Evolutionary conservation across 2,888 invertebrate genomes (phyloP).

Genomic region (Apocheima hispidaria): DNA sequence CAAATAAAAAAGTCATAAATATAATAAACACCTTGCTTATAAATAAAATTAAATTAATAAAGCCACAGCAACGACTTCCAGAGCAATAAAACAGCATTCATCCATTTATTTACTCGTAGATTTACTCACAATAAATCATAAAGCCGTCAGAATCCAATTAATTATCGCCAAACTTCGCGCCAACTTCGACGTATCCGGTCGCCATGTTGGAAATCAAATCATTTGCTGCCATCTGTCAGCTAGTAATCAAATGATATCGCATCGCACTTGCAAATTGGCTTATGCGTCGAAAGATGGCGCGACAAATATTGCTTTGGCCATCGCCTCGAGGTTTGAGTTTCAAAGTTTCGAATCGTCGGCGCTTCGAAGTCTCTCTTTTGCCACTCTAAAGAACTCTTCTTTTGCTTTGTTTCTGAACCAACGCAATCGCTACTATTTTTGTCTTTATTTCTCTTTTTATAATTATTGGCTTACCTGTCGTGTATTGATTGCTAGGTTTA

Average conservation of each 20-base stretch:
- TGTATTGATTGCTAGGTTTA: too few relatives aligned
- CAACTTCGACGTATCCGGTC: conserved; percentile 53
- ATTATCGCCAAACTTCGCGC: conserved; percentile 69
- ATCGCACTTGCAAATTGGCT: conserved; percentile 74
- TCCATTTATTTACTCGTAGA: conserved; percentile 67
- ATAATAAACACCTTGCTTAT: neutral
- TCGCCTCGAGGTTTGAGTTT: conserved; percentile 10
- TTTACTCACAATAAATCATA: conserved; percentile 72
- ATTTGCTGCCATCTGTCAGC: conserved; percentile 71
- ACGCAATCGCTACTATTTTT: too few relatives aligned
- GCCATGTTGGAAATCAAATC: conserved; percentile 70
- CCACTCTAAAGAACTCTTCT: neutral
- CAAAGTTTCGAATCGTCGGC: neutral
- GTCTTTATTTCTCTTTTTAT: too few relatives aligned
- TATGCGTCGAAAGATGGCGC: conserved; percentile 65
- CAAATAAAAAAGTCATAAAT: neutral
- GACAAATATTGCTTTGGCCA: conserved; percentile 29
- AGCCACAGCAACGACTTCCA: conserved; percentile 41
- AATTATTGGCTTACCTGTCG: too few relatives aligned
- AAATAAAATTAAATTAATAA: conserved; percentile 32
- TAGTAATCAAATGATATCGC: conserved; percentile 80
- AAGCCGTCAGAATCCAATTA: conserved; percentile 77
- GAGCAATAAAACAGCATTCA: conserved; percentile 60
- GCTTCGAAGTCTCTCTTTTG: neutral
- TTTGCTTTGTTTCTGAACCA: neutral